Evolutionary conservation across 2,888 invertebrate genomes (phyloP), one percentile per base, ranked within the genome.

Genomic region (Trichogramma dendrolimi): DNA sequence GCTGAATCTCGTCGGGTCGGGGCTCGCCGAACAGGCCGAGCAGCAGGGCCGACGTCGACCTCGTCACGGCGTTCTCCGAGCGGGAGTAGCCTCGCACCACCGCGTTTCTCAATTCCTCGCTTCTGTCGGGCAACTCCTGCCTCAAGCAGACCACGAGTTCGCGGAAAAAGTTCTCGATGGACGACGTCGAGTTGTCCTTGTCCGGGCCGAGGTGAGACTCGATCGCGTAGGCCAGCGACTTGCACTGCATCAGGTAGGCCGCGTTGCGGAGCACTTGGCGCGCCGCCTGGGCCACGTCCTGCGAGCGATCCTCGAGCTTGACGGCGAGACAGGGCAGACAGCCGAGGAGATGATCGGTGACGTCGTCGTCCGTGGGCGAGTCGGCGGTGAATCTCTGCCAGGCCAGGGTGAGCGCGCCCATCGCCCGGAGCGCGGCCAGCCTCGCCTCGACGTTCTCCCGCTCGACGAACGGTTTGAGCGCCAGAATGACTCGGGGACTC

Each of bases 401-500:
- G 10, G 72, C 71, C 5, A 63, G 55, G 42, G 71, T 71, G 44
- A 73, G 63, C 0, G 76, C 70, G 0, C 71, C 72, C 4, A 78
- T 62, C 2, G 76, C 76, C 43, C 59, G 68, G 40, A 77, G 71
- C 4, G 77, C 74, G 4, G 75, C 73, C 4, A 76, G 66, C 62
- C 73, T 69, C 70, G 73, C 74, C 60, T 78, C 73, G 71, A 71
- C 71, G 58, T 75, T 73, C 55, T 77, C 76, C 55, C 76, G 76
- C 57, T 77, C 78, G 6, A 76, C 66, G 49, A 77, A 78, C 4
- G 78, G 76, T 47, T 76, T 78, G n/a, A 78, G 66, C 0, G 76
- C 72, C 5, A 78, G 60, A 4, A 77, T 70, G 4, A 78, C 70
- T 6, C 73, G 68, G 0, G 77, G 77, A 55, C 73, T 77, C 6